A percentile compares a stretch with the other conserved stretches of the same genome.
These are phyloP conservation scores for Cyprinodon tularosa DNA, from an alignment of 2,113 vertebrate genomes.

Conservation along the genomic window DNA sequence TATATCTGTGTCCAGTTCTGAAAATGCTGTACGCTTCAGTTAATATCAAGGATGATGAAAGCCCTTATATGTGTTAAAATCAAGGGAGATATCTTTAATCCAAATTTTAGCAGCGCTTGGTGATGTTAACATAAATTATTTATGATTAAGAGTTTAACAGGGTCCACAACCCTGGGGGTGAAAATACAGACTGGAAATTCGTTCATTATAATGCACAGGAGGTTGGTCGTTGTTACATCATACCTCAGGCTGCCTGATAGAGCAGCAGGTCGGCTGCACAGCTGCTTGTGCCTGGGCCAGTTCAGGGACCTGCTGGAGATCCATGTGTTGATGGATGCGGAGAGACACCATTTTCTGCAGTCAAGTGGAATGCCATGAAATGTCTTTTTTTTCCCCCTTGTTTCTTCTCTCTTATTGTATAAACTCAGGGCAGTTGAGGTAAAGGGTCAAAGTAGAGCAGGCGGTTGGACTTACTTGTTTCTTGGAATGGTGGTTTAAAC, in stretches of 20 bases:
- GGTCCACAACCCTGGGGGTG: constrained; percentile 39
- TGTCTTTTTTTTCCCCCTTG: background rate
- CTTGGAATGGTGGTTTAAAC: constrained; percentile 38
- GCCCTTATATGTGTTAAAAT: background rate
- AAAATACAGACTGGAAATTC: constrained; percentile 58
- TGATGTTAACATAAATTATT: constrained; percentile 6
- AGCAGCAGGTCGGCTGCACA: constrained; percentile 60
- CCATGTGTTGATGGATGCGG: constrained; percentile 53
- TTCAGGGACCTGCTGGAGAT: constrained; percentile 52
- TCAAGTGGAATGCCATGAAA: constrained; percentile 32
- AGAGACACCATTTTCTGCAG: constrained; percentile 34
- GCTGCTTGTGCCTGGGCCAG: constrained; percentile 49
- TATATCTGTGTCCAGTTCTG: constrained; percentile 24
- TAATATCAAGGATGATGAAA: background rate
- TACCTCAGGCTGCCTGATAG: constrained; percentile 49
- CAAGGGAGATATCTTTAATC: background rate
- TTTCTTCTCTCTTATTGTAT: background rate
- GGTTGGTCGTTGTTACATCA: constrained; percentile 60
- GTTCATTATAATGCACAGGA: constrained; percentile 65
- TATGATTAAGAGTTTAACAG: constrained; percentile 32
- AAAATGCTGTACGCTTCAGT: background rate
- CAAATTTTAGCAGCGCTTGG: background rate
- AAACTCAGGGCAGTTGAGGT: constrained; percentile 16
- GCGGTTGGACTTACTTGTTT: constrained; percentile 5
- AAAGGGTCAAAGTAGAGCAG: constrained; percentile 12